Evolutionary conservation across 2,888 invertebrate species (phyloP), one percentile per base, ranked within the genome.

Genomic region (Polydrusus pterygomalis): DNA sequence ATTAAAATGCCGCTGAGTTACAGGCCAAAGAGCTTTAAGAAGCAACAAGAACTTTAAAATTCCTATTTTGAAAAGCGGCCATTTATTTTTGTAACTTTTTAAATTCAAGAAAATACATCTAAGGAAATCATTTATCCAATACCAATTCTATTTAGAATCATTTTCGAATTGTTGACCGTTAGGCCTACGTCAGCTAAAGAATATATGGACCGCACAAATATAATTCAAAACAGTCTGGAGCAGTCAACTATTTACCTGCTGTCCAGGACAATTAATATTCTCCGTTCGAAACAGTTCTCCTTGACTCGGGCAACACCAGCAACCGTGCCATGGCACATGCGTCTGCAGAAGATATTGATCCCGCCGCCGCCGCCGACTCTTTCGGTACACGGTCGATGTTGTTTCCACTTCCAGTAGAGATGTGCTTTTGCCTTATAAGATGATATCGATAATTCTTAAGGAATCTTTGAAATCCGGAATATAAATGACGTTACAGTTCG

Each of bases 321-420:
- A 34, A 13, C 58, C 58, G 18, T 60, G 58, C 38, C 58, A 60
- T 60, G 34, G 63, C 20, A 62, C 63, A 43, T 71, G 71, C 71
- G 71, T 60, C 38, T 54, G 54, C 63, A 18, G 38, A 20, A 43
- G 40, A 64, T 71, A 71, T 71, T 71, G 71, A 71, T 71, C 71
- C 54, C 8, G 65, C 49, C 45, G 47, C 65, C 17, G 62, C 62
- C 30, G 54, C 71, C 63, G 62, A n/a, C 63, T 71, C 71, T 40
- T 63, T 71, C 60, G 20, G 63, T 20, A 71, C 54, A 69, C 56
- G 58, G 58, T 43, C 45, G 49, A 30, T 25, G 45, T n/a, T 49
- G 17, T 45, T 58, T 58, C 34, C n/a, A 58, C 15, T 58, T 60
- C n/a, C 13, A 38, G 17, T 60, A 60, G 38, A 40, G 58, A 11